These are phyloP conservation scores for Gambusia affinis DNA, from an alignment of 2,113 vertebrate genomes.

Conservation along the genomic window DNA sequence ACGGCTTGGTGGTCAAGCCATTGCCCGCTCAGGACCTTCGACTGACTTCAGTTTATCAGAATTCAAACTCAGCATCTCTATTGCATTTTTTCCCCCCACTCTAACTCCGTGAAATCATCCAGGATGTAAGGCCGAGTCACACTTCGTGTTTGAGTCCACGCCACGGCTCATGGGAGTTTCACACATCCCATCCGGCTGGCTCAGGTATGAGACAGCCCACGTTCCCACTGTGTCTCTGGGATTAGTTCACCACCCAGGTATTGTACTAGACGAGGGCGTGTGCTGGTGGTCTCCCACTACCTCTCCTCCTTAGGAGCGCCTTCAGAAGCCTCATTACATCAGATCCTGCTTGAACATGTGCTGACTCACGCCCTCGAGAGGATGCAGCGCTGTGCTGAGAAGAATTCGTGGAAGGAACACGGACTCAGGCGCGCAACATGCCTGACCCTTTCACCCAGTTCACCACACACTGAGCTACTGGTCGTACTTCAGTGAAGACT, in stretches of 20 bases:
- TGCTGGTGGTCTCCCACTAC: conserved; percentile 15
- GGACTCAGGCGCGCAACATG: conserved; percentile 2
- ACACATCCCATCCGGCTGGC: conserved; percentile 50
- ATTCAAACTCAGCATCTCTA: neutral
- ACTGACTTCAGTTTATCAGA: neutral
- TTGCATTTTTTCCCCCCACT: neutral
- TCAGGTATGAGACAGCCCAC: conserved; percentile 41
- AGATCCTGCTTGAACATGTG: conserved; percentile 31
- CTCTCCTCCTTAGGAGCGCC: conserved; percentile 18
- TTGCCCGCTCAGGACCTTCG: conserved; percentile 14
- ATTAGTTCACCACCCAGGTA: conserved; percentile 29
- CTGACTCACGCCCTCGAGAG: conserved; percentile 49
- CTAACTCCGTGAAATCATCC: neutral
- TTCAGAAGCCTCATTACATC: conserved; percentile 35
- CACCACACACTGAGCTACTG: neutral
- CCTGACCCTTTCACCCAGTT: neutral
- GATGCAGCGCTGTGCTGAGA: conserved; percentile 42
- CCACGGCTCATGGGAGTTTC: conserved; percentile 9
- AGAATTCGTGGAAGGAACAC: conserved; percentile 80
- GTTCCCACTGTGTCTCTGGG: conserved; percentile 16
- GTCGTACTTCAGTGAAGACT: neutral
- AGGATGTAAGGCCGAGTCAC: conserved; percentile 43
- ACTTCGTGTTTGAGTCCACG: conserved; percentile 38
- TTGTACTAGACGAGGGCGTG: conserved; percentile 53
- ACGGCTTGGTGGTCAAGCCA: conserved; percentile 12